Conservation (phyloP, 1,140 invertebrate species). For the Scaptomyza pallida region DNA sequence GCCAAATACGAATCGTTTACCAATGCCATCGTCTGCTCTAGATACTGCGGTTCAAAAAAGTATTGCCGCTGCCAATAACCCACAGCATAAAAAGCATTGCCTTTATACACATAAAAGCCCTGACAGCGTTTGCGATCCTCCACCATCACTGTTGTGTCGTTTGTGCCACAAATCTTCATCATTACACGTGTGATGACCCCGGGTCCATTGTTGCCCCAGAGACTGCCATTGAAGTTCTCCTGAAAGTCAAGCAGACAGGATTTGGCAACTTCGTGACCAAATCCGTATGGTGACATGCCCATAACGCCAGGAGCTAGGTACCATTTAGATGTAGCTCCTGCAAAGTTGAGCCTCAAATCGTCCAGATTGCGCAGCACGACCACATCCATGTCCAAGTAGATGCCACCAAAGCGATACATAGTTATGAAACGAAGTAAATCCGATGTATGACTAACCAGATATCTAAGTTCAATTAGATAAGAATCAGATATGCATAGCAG, state of each 20-base stretch:
- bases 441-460: conserved; percentile 86
- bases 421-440: conserved; percentile 90
- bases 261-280: conserved; percentile 86
- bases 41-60: conserved; percentile 86
- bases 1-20: conserved; percentile 86
- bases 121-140: conserved; percentile 85
- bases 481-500: too few species aligned
- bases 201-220: conserved; percentile 90
- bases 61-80: conserved; percentile 86
- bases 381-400: conserved; percentile 91
- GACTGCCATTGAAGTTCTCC: conserved; percentile 86
- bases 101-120: conserved; percentile 87
- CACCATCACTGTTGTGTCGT: conserved; percentile 86
- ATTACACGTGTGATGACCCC: conserved; percentile 88
- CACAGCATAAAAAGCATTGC: conserved; percentile 87
- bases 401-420: conserved; percentile 90
- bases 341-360: conserved; percentile 86
- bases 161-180: conserved; percentile 86
- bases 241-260: conserved; percentile 86
- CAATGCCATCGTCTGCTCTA: conserved; percentile 84
- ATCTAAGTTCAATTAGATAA: too few species aligned
- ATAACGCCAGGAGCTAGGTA: conserved; percentile 88
- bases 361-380: conserved; percentile 87
- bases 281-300: conserved; percentile 85
- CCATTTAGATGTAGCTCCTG: conserved; percentile 87